A percentile compares a stretch with the other conserved stretches of the same genome.
These are phyloP conservation scores for Dasyornis broadbenti DNA, from an alignment of 2,113 vertebrate genomes.

Conservation along the genomic window DNA sequence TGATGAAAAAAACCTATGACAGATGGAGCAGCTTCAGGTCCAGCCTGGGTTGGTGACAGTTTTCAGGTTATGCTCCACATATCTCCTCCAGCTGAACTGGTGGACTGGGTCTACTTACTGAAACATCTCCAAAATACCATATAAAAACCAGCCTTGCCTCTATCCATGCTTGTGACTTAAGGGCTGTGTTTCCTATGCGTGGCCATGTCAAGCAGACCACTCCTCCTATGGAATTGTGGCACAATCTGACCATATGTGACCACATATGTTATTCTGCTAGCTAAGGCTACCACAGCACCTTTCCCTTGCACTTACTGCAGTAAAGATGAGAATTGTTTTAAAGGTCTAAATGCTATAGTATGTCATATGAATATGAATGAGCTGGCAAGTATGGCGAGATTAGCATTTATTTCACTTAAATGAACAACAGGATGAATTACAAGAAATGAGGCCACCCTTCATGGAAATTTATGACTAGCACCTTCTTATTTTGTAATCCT, in stretches of 20 bases:
- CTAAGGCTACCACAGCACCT: background rate
- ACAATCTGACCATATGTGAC: background rate
- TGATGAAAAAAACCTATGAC: background rate
- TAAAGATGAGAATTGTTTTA: conserved; percentile 2
- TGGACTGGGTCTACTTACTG: background rate
- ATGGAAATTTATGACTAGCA: conserved; percentile 48
- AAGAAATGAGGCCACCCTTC: conserved; percentile 49
- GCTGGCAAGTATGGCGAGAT: background rate
- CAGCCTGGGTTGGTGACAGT: background rate
- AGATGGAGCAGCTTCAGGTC: background rate
- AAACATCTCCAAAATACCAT: background rate
- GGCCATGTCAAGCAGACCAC: background rate
- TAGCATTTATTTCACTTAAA: conserved; percentile 55
- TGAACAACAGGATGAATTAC: conserved; percentile 58
- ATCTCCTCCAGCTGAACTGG: background rate
- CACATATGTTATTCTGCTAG: background rate
- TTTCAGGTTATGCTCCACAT: background rate
- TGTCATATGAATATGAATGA: conserved; percentile 40
- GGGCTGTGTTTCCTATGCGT: background rate
- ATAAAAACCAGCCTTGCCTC: background rate
- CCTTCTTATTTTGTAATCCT: conserved; percentile 54
- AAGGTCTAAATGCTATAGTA: conserved; percentile 12
- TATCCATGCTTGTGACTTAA: background rate
- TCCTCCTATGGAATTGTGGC: background rate
- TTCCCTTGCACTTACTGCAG: background rate